phyloP scores from a whole-genome alignment of 2,113 vertebrate genomes.

The Stegostoma tigrinum region DNA sequence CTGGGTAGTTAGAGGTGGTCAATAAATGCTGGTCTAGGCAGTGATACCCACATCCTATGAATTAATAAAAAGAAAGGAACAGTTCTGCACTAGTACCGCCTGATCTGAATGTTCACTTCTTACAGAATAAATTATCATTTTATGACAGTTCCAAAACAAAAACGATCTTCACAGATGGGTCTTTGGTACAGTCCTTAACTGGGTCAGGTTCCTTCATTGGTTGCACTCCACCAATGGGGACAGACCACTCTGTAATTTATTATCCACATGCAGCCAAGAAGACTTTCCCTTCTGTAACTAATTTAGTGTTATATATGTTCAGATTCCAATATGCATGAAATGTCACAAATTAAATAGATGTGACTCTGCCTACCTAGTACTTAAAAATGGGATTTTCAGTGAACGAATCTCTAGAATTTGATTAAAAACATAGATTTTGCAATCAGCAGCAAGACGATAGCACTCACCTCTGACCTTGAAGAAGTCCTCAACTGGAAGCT shows the following conservation, averaged over 20 bases:
- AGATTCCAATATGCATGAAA: neutral
- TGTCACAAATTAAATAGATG: neutral
- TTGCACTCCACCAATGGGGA: neutral
- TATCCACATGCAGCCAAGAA: neutral
- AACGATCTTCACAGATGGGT: neutral
- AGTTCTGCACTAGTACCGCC: no score
- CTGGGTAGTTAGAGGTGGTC: no score
- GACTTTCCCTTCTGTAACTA: neutral
- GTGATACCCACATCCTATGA: no score
- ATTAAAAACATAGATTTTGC: neutral
- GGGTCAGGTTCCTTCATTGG: neutral
- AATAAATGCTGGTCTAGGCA: no score
- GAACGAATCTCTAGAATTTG: neutral
- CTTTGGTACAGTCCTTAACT: neutral
- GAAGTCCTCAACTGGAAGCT: no score
- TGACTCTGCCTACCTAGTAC: neutral
- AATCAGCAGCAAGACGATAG: no score
- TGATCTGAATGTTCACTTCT: no score
- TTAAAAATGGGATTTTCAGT: neutral
- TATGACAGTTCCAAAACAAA: neutral
- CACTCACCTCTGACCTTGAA: no score
- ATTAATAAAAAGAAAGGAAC: no score
- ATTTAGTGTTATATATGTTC: neutral
- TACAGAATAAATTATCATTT: neutral
- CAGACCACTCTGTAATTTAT: neutral